Base-by-base conservation (phyloP, 2,888 invertebrate genomes). In the Eupithecia vulgata region DNA sequence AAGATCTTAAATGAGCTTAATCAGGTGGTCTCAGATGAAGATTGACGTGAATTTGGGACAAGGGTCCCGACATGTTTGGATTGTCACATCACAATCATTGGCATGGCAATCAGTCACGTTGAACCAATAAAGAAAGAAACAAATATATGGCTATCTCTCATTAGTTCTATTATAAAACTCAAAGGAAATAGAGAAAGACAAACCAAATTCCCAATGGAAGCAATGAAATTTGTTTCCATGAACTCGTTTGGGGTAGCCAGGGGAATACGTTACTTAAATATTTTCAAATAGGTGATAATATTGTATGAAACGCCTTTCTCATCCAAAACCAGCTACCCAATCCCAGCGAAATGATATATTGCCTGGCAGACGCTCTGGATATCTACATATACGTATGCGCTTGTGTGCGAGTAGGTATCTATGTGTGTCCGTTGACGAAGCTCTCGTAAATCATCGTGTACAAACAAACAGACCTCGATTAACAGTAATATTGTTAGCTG, bases 21-120 rank as follows among this genome's bases (percentile, higher is more conserved):
- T 87, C 83, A 82, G 83, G 77, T 78, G 79, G 68, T 62, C 76
- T 82, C 76, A 82, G 82, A 88, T 87, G 81, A 86, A 84, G 87
- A 88, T 82, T 86, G 87, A 88, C 88, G 79, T 70, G 76, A 78
- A 81, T 83, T 84, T 74, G 57, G 69, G 64, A 69, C 70, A 69
- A 71, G 75, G 76, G 73, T 74, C 64, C 57, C 62, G 57, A 77
- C 78, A 75, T 73, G 75, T 68, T 73, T 52, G 66, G 62, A 52
- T 74, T 73, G 73, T 65, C 72, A 67, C 72, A 78, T 68, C 61
- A 70, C 70, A 72, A 71, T 37, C 67, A 75, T 76, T 79, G 76
- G 72, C 74, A 77, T 64, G 76, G 73, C 74, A 77, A 66, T 59
- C 68, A 72, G n/a, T 72, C 70, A 72, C 67, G 45, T 57, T 35